These are phyloP conservation scores for Aphyosemion australe DNA, from an alignment of 2,113 vertebrate genomes.

Conservation along the genomic window DNA sequence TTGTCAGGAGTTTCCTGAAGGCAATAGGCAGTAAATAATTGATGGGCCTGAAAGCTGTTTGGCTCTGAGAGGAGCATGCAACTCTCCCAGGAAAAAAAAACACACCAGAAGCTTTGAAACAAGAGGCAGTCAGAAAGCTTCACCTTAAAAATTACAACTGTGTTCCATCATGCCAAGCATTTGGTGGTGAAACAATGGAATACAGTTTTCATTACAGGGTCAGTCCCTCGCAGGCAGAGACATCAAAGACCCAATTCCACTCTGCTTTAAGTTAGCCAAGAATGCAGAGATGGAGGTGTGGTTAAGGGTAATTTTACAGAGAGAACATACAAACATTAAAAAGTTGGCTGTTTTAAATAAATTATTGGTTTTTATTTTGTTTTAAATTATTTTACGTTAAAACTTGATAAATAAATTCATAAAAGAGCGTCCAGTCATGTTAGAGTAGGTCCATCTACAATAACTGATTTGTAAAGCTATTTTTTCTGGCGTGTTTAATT, in stretches of 20 bases:
- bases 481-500: not conserved
- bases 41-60: conserved; percentile 66
- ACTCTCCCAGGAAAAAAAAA: conserved; percentile 27
- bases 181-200: conserved; percentile 58
- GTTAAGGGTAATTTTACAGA: conserved; percentile 47
- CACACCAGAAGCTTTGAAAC: conserved; percentile 41
- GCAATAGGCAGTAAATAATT: conserved; percentile 65
- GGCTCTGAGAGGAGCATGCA: conserved; percentile 37
- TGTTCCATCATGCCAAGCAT: conserved; percentile 45
- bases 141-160: conserved; percentile 42
- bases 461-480: not conserved
- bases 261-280: conserved; percentile 24
- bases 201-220: conserved; percentile 53
- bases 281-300: conserved; percentile 34
- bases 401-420: not conserved
- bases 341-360: too few relatives aligned
- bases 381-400: too few relatives aligned
- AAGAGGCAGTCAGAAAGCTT: conserved; percentile 30
- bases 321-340: not conserved
- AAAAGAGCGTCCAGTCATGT: too few relatives aligned
- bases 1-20: conserved; percentile 52
- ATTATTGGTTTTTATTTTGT: too few relatives aligned
- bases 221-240: conserved; percentile 57
- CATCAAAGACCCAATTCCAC: conserved; percentile 65
- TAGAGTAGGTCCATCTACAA: not conserved